Percentiles rank a stretch among this genome's conserved stretches.
These are phyloP conservation scores for Cirrhinus mrigala DNA, from an alignment of 2,797 vertebrate species.

Conservation along the genomic window DNA sequence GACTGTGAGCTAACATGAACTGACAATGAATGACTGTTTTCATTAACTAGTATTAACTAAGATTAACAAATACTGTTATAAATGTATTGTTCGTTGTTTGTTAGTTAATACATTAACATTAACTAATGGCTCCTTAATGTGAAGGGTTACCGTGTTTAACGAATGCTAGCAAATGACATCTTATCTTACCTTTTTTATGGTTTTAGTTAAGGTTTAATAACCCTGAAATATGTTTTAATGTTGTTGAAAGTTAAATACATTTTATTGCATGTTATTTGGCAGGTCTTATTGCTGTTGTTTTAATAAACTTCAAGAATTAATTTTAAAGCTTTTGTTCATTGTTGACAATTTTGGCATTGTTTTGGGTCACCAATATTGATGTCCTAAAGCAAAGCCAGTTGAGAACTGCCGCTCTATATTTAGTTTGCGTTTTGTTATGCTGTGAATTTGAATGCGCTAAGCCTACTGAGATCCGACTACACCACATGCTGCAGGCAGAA, in stretches of 20 bases:
- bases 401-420: not conserved
- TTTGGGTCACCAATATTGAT: not conserved
- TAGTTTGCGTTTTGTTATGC: not conserved
- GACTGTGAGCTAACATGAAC: too few relatives aligned
- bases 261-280: not conserved
- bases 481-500: conserved; percentile 17
- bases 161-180: too few relatives aligned
- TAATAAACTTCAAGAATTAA: not conserved
- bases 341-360: not conserved
- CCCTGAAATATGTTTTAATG: not conserved
- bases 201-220: not conserved
- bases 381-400: not conserved
- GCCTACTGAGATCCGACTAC: not conserved
- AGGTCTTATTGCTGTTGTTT: not conserved
- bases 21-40: too few relatives aligned
- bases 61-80: too few relatives aligned
- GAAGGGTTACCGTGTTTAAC: too few relatives aligned
- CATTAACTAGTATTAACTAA: too few relatives aligned
- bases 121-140: too few relatives aligned
- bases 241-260: not conserved
- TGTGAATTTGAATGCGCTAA: not conserved
- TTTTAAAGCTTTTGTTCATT: not conserved
- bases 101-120: too few relatives aligned
- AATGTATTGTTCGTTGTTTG: too few relatives aligned
- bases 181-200: not conserved